Percentiles rank a stretch among this genome's conserved stretches.
Evolutionary conservation across 1,140 invertebrate genomes (phyloP).

Genomic region (Trachymyrmex cornetzi): DNA sequence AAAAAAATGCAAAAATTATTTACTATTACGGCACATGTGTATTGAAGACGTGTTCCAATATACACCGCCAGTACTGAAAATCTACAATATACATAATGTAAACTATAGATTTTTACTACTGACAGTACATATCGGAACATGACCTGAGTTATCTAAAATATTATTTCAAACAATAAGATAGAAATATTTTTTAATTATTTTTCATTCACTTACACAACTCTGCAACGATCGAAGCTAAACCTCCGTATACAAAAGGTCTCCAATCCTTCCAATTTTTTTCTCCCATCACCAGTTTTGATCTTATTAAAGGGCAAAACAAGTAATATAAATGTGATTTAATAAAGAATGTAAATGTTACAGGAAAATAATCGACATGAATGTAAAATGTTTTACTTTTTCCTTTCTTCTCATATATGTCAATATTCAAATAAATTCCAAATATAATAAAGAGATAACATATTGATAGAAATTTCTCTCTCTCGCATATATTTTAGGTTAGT

Average conservation of each 20-base stretch:
- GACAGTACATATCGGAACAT: too few relatives aligned
- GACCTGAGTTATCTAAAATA: background rate
- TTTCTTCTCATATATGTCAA: background rate
- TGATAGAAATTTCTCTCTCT: background rate
- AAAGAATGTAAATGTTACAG: background rate
- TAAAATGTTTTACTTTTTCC: conserved; percentile 2
- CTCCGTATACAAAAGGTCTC: conserved; percentile 97
- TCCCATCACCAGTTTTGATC: conserved; percentile 86
- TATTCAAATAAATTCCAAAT: background rate
- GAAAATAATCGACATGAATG: background rate
- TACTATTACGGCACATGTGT: background rate
- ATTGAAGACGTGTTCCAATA: too few relatives aligned
- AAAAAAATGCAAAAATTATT: conserved; percentile 54
- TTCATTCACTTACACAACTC: conserved; percentile 93
- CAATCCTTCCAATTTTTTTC: conserved; percentile 92
- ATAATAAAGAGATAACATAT: background rate
- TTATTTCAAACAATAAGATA: background rate
- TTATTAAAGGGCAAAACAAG: background rate
- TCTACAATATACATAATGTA: too few relatives aligned
- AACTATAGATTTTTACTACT: too few relatives aligned
- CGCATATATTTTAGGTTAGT: background rate
- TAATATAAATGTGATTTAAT: background rate
- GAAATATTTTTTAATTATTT: background rate
- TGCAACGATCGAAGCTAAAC: conserved; percentile 96
- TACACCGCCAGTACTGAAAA: too few relatives aligned